These are phyloP conservation scores for Coptodon bakossiorum DNA, from an alignment of 2,113 vertebrate genomes.

Conservation along the genomic window DNA sequence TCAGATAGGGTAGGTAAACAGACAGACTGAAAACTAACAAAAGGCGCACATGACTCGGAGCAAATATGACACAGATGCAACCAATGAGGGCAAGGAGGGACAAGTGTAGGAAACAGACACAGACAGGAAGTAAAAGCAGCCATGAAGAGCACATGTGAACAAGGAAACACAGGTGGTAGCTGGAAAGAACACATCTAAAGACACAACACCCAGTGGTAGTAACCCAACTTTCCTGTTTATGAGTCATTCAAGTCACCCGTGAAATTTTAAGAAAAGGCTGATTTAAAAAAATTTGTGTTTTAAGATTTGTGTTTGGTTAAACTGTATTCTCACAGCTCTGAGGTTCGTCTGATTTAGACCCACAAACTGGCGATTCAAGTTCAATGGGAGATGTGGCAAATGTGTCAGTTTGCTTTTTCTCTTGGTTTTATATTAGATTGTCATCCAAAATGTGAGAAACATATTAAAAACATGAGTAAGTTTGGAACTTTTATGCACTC, in stretches of 20 bases:
- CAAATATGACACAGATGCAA: background rate
- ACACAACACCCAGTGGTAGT: background rate
- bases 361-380: background rate
- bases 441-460: background rate
- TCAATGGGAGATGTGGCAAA: background rate
- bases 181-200: background rate
- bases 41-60: background rate
- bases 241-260: rapidly evolving
- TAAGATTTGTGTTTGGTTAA: background rate
- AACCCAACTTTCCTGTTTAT: background rate
- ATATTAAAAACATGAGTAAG: background rate
- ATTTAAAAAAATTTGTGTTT: background rate
- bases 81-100: background rate
- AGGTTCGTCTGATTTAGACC: background rate
- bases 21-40: background rate
- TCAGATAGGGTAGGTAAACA: background rate
- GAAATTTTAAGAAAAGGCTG: background rate
- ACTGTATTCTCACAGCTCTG: background rate
- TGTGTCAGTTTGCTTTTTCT: rapidly evolving
- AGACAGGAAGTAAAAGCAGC: background rate
- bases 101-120: background rate
- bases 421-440: background rate
- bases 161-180: background rate
- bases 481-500: background rate
- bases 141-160: background rate